Conservation (phyloP, 2,888 invertebrate species). For the Macrophya annulata region DNA sequence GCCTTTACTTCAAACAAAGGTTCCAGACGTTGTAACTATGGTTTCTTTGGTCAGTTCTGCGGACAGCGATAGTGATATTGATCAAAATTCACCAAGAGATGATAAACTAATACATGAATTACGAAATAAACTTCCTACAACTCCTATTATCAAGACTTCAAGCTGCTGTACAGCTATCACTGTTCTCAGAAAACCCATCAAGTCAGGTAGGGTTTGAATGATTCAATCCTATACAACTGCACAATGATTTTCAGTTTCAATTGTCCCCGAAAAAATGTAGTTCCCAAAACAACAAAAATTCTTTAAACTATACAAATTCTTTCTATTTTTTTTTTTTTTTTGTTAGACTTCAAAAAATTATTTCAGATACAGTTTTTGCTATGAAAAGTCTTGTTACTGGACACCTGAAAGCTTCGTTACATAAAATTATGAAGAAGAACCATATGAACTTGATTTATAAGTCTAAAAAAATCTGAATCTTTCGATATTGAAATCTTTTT, state of each 20-base stretch:
- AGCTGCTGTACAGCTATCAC: constrained; percentile 50
- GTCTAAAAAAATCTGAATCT: no score
- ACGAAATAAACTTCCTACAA: constrained; percentile 75
- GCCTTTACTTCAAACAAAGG: constrained; percentile 61
- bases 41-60: constrained; percentile 86
- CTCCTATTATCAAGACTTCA: constrained; percentile 74
- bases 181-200: constrained; percentile 70
- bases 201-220: constrained; percentile 70
- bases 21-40: constrained; percentile 83
- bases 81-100: constrained; percentile 72
- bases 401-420: neutral
- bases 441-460: neutral
- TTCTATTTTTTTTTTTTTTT: neutral
- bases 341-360: neutral
- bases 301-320: neutral
- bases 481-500: neutral
- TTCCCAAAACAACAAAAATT: neutral
- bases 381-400: neutral
- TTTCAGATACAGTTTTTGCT: neutral
- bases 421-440: neutral
- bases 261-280: neutral
- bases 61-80: constrained; percentile 83
- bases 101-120: constrained; percentile 75
- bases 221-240: neutral
- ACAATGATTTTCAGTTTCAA: neutral